Evolutionary conservation across 2,113 vertebrate genomes (phyloP), one percentile per base, ranked within the genome.

Genomic region (Ivindomyrus marchei): DNA sequence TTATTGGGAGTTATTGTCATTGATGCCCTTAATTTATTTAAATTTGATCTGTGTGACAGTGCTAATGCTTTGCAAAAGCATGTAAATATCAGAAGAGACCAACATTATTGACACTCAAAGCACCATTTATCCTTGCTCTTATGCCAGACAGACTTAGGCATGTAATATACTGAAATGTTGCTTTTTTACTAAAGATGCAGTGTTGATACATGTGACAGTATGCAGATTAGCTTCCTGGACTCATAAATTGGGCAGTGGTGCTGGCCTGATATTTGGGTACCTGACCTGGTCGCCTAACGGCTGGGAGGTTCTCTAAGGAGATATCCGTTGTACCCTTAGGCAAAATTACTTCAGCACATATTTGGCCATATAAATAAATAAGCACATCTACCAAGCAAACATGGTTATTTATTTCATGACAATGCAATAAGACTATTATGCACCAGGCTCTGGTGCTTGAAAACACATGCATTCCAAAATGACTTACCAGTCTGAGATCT

Each of bases 1-100:
- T 47, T 86, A 53, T 46, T 70, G 13, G 93, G 91, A 91, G 91
- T 89, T 47, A 52, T 52, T 94, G 89, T 90, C 87, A 66, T 89
- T 85, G 46, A 24, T 53, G 56, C 52, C 53, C n/a, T 85, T 74
- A 90, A 87, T 66, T 90, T 90, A 87, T 90, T 49, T 9, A 11
- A 62, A 11, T 24, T 85, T 31, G 4, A 85, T 85, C 52, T 85
- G 10, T 85, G 21, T 85, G 53, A 62, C 77, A 85, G 24, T 62
- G 50, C 36, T 46, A 52, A 50, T 42, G 31, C 85, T 87, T 87
- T 50, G 0, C 17, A 45, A 88, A 90, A 50, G 56, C n/a, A 70
- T 87, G 84, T 90, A 39, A 74, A 87, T 50, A 85, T 89, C 17
- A 89, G 70, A 89, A 80, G 13, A 89, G n/a, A 89, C 45, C 46